Base-by-base conservation (phyloP, 2,888 invertebrate species). In the Ommatoiulus sabulosus region DNA sequence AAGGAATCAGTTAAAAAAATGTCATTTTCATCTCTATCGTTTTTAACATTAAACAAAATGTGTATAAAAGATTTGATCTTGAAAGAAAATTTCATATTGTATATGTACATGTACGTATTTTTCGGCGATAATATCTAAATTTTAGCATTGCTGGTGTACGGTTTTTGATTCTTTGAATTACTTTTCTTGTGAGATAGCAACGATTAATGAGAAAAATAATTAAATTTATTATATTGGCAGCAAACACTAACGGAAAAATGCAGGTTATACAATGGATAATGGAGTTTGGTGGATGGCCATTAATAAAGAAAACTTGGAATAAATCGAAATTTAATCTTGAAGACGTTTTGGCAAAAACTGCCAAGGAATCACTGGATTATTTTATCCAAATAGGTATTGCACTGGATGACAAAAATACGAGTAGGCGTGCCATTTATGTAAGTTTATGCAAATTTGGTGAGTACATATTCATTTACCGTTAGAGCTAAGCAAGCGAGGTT, bases 351-450 rank as follows among this genome's bases (percentile, higher is more conserved):
- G 84, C 63, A 35, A 52, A 48, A 57, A 44, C 63, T 17, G 7
- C 52, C n/a, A 44, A 91, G 12, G 88, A 87, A n/a, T 91, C 91
- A 12, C 90, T 91, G 12, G 91, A 91, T 57, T 91, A 91, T 43
- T 89, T 92, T 46, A 90, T 92, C 17, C 91, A 91, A 86, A 89
- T 91, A 89, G 90, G 90, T 0, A 91, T 92, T 7, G 90, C 91
- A 43, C 91, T 91, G 84, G 91, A 92, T 89, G 91, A 91, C 15
- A 90, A 90, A 15, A 92, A 92, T 88, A 91, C 91, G 43, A 90
- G 90, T 87, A 87, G 89, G 44, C 90, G 89, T 80, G 90, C 89
- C 35, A 86, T 91, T 6, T 89, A 90, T 63, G 91, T 91, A n/a
- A 86, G 88, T 88, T 44, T 35, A 20, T 87, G 8, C 7, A 24